Conservation (phyloP, 2,797 vertebrate genomes). For the Iguana delicatissima region DNA sequence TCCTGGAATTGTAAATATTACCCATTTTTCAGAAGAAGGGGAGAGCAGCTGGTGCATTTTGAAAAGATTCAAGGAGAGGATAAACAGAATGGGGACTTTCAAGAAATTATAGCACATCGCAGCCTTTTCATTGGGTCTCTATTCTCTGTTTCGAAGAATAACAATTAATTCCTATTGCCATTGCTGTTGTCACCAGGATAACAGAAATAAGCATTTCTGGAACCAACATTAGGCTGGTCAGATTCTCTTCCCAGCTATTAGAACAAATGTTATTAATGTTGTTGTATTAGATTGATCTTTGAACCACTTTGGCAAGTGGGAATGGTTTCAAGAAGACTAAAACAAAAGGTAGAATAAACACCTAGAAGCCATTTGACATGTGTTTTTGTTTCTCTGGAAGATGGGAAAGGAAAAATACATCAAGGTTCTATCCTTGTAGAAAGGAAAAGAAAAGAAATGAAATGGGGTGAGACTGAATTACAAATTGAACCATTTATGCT, state of each 20-base stretch:
- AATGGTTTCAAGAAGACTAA: constrained; percentile 63
- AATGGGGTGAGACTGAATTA: constrained; percentile 30
- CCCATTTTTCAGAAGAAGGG: background rate
- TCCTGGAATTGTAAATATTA: background rate
- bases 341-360: constrained; percentile 60
- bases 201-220: constrained; percentile 36
- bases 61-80: background rate
- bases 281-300: constrained; percentile 52
- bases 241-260: constrained; percentile 32
- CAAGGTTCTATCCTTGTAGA: constrained; percentile 9
- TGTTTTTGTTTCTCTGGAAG: background rate
- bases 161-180: constrained; percentile 1
- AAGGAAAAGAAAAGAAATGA: constrained; percentile 30
- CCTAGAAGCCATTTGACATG: constrained; percentile 38
- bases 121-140: background rate
- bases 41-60: background rate
- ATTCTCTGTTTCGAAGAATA: background rate
- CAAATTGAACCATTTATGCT: constrained; percentile 10
- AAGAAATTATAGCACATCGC: background rate
- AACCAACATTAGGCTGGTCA: constrained; percentile 15
- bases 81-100: background rate
- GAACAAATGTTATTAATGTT: background rate
- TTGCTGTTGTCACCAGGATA: constrained; percentile 7
- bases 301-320: constrained; percentile 55
- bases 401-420: constrained; percentile 36